phyloP scores from a whole-genome alignment of 2,113 vertebrate genomes.

The Cinclus cinclus region DNA sequence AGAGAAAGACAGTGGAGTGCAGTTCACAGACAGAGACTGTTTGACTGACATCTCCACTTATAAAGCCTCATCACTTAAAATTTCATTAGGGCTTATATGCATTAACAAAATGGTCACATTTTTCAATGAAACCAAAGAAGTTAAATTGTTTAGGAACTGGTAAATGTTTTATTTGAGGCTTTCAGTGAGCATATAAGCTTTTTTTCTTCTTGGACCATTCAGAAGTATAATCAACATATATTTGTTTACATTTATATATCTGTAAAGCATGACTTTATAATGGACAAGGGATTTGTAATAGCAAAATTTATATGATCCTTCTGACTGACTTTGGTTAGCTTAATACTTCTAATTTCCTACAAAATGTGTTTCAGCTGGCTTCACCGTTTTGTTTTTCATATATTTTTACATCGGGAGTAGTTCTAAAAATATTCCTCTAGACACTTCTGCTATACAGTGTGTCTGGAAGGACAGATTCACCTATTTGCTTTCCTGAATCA shows the following conservation, averaged over 20 bases:
- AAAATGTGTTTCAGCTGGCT: background rate
- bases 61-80: background rate
- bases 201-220: background rate
- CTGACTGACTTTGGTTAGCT: background rate
- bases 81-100: background rate
- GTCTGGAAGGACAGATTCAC: constrained; percentile 43
- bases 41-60: background rate
- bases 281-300: background rate
- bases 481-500: constrained; percentile 22
- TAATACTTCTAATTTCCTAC: background rate
- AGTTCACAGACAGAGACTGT: background rate
- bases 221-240: background rate
- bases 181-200: rapidly evolving
- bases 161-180: background rate
- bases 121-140: background rate
- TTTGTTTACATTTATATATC: background rate
- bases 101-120: background rate
- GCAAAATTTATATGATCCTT: background rate
- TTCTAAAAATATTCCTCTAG: constrained; percentile 15
- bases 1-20: background rate
- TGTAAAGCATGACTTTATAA: background rate
- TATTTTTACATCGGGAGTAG: background rate
- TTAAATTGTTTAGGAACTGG: background rate
- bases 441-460: background rate
- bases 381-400: background rate